These are phyloP conservation scores for Acanthisitta chloris DNA, from an alignment of 2,113 vertebrate genomes.

Conservation along the genomic window DNA sequence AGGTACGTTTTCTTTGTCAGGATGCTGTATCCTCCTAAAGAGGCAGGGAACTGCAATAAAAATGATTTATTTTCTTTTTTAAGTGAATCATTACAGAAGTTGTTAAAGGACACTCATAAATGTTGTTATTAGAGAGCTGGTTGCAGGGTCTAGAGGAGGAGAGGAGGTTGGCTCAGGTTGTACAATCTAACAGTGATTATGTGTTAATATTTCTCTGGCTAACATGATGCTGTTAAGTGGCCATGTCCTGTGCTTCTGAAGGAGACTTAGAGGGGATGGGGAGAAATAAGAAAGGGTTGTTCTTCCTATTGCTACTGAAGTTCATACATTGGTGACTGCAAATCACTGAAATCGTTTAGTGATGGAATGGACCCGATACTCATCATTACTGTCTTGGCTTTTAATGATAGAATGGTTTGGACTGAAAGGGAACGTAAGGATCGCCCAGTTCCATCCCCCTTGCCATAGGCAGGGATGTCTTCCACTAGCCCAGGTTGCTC, in stretches of 20 bases:
- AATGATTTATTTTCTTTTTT: background rate
- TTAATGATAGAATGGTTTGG: background rate
- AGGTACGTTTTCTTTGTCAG: slow-evolving; percentile 48
- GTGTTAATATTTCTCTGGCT: background rate
- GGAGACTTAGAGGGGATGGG: background rate
- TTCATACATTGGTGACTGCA: background rate
- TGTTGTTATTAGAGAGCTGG: background rate
- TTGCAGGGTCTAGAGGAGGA: background rate
- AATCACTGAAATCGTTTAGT: background rate
- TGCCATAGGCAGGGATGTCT: background rate
- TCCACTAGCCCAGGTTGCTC: fast-evolving
- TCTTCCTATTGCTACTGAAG: background rate
- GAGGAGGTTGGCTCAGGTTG: background rate
- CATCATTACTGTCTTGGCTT: fast-evolving
- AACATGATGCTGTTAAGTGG: background rate
- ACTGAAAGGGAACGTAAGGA: background rate
- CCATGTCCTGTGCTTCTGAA: background rate
- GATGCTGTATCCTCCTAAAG: background rate
- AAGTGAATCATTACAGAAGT: slow-evolving; percentile 13
- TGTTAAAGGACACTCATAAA: slow-evolving; percentile 25
- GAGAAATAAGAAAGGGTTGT: background rate
- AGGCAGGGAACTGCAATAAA: background rate
- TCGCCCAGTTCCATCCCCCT: fast-evolving
- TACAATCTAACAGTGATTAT: background rate
- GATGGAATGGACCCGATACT: fast-evolving